phyloP scores from a whole-genome alignment of 1,140 invertebrate species.

The Drosophila yakuba region DNA sequence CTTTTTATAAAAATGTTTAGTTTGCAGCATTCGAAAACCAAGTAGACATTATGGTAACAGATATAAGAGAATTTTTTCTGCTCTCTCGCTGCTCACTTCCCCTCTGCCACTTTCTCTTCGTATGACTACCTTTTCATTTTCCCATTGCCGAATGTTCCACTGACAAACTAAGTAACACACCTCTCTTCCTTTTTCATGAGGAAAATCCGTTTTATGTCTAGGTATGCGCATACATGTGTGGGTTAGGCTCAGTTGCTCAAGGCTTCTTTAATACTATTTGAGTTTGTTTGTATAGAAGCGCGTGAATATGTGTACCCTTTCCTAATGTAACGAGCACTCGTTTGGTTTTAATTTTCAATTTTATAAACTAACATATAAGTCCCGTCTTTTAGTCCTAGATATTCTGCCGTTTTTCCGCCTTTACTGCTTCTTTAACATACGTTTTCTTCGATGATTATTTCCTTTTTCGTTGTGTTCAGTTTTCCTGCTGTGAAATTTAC shows the following conservation, averaged over 20 bases:
- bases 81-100: constrained; percentile 5
- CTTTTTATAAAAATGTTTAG: constrained; percentile 1
- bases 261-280: constrained; percentile 73
- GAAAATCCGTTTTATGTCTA: constrained; percentile 67
- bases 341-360: constrained; percentile 50
- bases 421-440: constrained; percentile 10
- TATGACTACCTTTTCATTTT: constrained; percentile 47
- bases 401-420: constrained; percentile 6
- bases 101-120: constrained; percentile 43
- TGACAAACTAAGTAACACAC: constrained; percentile 38
- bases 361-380: constrained; percentile 32
- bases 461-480: constrained; percentile 58
- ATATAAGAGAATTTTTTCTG: constrained; percentile 21
- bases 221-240: constrained; percentile 45
- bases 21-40: constrained; percentile 45
- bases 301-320: constrained; percentile 46
- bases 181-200: constrained; percentile 46
- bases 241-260: constrained; percentile 75
- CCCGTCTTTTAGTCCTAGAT: not conserved
- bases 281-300: constrained; percentile 63
- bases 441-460: constrained; percentile 37
- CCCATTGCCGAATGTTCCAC: constrained; percentile 70
- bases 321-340: constrained; percentile 38
- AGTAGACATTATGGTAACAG: constrained; percentile 60
- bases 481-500: constrained; percentile 26